These are phyloP conservation scores for Antennarius maculatus DNA, from an alignment of 2,797 vertebrate genomes.

Conservation along the genomic window DNA sequence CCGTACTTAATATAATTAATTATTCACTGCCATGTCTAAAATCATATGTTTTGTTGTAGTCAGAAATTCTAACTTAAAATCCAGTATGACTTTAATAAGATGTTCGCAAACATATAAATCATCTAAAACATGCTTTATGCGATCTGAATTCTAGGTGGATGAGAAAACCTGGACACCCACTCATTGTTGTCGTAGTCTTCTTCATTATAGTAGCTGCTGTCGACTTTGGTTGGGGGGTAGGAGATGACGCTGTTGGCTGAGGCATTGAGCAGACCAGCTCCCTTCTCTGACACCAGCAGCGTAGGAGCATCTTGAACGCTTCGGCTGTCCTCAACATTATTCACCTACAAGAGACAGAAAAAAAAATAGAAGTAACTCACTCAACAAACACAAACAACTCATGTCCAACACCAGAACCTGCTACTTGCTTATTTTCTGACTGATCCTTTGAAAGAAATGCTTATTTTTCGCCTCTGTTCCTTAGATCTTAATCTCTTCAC, in stretches of 20 bases:
- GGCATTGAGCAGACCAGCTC: constrained; percentile 75
- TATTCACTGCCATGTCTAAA: too few relatives aligned
- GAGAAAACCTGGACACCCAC: constrained; percentile 60
- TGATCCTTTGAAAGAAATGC: constrained; percentile 18
- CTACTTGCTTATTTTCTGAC: constrained; percentile 1
- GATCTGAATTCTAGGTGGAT: not conserved
- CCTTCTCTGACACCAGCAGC: constrained; percentile 88
- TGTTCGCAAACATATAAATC: not conserved
- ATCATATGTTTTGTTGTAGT: too few relatives aligned
- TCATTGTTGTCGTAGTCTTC: constrained; percentile 64
- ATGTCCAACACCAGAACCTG: constrained; percentile 12
- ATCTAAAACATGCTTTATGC: not conserved
- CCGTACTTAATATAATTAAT: too few relatives aligned
- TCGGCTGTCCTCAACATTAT: constrained; percentile 84
- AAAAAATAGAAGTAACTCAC: constrained; percentile 40
- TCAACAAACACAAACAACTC: constrained; percentile 59
- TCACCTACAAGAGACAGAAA: constrained; percentile 81
- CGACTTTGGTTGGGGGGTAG: constrained; percentile 73
- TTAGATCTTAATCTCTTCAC: not conserved
- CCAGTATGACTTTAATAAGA: not conserved
- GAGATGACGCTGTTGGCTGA: constrained; percentile 78
- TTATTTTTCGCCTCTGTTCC: not conserved
- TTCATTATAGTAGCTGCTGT: constrained; percentile 65
- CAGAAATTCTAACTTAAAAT: not conserved
- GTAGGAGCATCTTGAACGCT: constrained; percentile 86